Base-by-base conservation (phyloP, 1,140 invertebrate genomes). In the Ganaspis sp. region DNA sequence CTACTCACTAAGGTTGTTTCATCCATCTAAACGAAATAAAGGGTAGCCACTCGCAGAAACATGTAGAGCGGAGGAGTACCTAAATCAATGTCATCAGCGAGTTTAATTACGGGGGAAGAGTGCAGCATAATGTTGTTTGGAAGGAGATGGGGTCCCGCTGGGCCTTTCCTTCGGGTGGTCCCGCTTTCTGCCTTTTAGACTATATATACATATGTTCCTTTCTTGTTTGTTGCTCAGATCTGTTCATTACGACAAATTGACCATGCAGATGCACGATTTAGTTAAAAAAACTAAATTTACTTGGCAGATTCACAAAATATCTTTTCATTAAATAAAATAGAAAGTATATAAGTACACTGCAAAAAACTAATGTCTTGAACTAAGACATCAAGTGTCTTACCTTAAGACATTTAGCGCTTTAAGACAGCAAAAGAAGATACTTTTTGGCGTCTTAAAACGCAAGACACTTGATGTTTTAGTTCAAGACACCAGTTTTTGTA, bases 41-140 rank as follows among this genome's bases (percentile, higher is more conserved):
- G 58, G 23, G 58, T 64, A 64, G 58, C 58, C 58, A 64, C 15
- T 19, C 74, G 42, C 73, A 74, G 42, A 73, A 80, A 64, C 74
- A 78, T 73, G 79, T 72, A 72, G 72, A 81, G 76, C 72, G 73
- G 74, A 74, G 73, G 70, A 81, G 79, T 86, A 87, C 83, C 85
- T 87, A 87, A 87, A 87, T 87, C 86, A 87, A 86, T 81, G 85
- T 87, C 86, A 86, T 87, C 84, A 82, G 84, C 79, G 81, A 83
- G 84, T 82, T 86, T 87, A 85, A 85, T 87, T 86, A 84, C 85
- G 78, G 81, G 80, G 78, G 74, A 80, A 77, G n/a, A n/a, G n/a
- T n/a, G n/a, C n/a, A 77, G 72, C 40, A 49, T 49, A 49, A 49
- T 49, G 45, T 29, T 29, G 58, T 26, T 29, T 29, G 74, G 78